phyloP scores from a whole-genome alignment of 1,140 invertebrate genomes.

The Ceratitis capitata region DNA sequence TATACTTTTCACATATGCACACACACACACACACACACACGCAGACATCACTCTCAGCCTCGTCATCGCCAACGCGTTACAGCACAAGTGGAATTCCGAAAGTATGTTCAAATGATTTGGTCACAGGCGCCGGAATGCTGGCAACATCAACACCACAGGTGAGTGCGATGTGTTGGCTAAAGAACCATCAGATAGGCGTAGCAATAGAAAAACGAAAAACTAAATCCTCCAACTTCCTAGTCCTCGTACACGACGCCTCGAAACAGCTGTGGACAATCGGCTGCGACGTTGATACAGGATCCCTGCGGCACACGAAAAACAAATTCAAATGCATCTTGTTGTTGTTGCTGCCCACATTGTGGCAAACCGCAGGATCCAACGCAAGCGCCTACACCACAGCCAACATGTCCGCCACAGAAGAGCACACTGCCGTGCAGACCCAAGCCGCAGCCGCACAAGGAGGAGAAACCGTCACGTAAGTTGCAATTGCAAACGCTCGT shows the following conservation, averaged over 20 bases:
- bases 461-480: slow-evolving; percentile 2
- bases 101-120: not conserved
- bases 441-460: not conserved
- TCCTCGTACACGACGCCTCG: not conserved
- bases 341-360: slow-evolving; percentile 15
- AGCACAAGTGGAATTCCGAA: not conserved
- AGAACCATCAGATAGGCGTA: not conserved
- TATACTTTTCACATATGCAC: not conserved
- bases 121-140: not conserved
- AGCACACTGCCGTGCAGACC: not conserved
- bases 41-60: not conserved
- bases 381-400: not conserved
- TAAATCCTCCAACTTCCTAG: not conserved
- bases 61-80: not conserved
- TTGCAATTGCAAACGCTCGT: not conserved
- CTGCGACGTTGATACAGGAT: not conserved
- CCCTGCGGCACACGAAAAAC: not conserved
- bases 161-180: not conserved
- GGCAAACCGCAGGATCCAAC: slow-evolving; percentile 8
- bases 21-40: not conserved
- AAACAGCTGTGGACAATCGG: not conserved
- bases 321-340: not conserved
- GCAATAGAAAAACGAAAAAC: not conserved
- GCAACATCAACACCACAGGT: not conserved
- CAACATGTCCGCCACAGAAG: not conserved